Percentiles rank a stretch among this genome's conserved stretches.
phyloP scores from a whole-genome alignment of 1,140 invertebrate genomes.

The Wiebesia pumilae region DNA sequence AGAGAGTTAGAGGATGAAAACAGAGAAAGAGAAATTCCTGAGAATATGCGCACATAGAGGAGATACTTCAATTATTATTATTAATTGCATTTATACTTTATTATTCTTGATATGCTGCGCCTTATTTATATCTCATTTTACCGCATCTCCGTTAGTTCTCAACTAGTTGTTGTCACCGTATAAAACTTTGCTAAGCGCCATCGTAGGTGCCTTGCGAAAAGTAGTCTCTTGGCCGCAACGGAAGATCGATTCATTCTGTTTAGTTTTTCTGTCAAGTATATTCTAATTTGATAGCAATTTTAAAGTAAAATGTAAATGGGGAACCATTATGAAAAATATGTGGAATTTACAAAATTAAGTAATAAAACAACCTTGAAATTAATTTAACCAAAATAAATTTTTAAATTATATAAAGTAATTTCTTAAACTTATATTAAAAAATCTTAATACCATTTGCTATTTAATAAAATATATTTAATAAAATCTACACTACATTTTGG shows the following conservation, averaged over 20 bases:
- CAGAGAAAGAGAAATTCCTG: neutral
- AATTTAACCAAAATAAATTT: no score
- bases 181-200: conserved; percentile 30
- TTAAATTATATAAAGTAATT: no score
- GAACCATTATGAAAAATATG: no score
- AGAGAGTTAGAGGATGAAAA: neutral
- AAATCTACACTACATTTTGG: no score
- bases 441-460: no score
- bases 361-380: no score
- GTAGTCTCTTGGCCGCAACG: neutral
- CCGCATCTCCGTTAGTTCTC: neutral
- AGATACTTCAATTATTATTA: conserved; percentile 63
- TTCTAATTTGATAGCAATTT: neutral
- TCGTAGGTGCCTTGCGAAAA: neutral
- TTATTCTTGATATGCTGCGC: conserved; percentile 24
- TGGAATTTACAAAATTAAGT: no score
- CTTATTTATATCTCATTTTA: neutral
- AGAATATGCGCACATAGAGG: neutral
- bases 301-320: no score
- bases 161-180: neutral
- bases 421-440: no score
- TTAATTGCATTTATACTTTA: conserved; percentile 65
- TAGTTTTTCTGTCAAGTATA: neutral
- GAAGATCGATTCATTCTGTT: neutral
- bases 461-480: no score